Conservation (phyloP, 2,888 invertebrate species). For the Ferrisia virgata region DNA sequence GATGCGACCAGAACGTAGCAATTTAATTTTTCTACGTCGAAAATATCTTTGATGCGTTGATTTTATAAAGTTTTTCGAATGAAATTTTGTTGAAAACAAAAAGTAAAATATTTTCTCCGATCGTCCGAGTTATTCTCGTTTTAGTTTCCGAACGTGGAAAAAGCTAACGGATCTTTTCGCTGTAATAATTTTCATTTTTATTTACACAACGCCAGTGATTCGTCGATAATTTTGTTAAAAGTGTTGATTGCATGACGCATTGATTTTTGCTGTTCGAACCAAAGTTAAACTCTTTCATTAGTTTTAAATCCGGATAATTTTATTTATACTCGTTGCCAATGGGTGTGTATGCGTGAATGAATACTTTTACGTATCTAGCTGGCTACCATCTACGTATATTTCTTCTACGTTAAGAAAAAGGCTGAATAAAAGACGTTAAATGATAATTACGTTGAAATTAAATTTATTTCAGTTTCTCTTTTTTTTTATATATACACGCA, state of each 20-base stretch:
- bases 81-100: slow-evolving; percentile 6
- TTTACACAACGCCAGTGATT: slow-evolving; percentile 17
- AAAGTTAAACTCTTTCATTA: neutral
- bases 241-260: slow-evolving; percentile 25
- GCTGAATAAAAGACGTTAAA: neutral
- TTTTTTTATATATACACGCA: neutral
- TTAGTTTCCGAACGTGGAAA: neutral
- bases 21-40: slow-evolving; percentile 20
- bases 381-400: neutral
- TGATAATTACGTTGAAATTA: neutral
- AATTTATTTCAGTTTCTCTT: no score
- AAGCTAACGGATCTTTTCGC: neutral
- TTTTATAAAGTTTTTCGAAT: neutral
- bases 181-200: slow-evolving; percentile 29
- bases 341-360: neutral
- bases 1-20: slow-evolving; percentile 14
- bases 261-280: slow-evolving; percentile 3
- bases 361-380: no score
- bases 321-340: neutral
- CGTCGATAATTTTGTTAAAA: slow-evolving; percentile 24
- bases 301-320: slow-evolving; percentile 6
- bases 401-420: neutral
- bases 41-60: neutral
- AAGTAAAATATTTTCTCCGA: neutral
- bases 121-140: neutral